Percentiles rank a stretch among this genome's conserved stretches.
These are phyloP conservation scores for Trichacis sp. DNA, from an alignment of 2,888 invertebrate species.

Conservation along the genomic window DNA sequence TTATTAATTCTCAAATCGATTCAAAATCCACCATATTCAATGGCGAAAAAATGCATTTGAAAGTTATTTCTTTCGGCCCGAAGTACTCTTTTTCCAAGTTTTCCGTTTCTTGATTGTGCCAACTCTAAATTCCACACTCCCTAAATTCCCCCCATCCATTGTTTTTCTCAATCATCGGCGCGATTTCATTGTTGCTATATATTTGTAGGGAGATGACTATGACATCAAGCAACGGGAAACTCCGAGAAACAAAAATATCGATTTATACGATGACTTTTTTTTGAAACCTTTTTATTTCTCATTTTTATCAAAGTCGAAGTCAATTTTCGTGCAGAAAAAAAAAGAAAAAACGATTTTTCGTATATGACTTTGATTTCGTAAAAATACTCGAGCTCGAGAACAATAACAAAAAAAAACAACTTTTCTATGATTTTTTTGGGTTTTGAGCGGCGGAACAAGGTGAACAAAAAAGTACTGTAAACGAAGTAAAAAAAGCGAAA, in stretches of 20 bases:
- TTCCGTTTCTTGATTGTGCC: constrained; percentile 6
- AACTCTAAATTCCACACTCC: too few species aligned
- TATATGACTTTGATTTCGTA: constrained; percentile 2
- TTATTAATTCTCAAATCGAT: too few species aligned
- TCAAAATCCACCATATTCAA: too few species aligned
- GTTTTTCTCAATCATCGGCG: constrained; percentile 14
- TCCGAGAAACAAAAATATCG: not conserved
- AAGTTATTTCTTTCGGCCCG: too few species aligned
- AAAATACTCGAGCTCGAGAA: constrained; percentile 2
- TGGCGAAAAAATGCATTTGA: too few species aligned
- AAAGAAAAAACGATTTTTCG: not conserved
- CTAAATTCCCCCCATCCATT: too few species aligned
- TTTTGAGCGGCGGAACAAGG: constrained; percentile 8
- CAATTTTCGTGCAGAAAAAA: not conserved
- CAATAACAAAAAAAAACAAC: not conserved
- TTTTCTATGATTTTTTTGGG: not conserved
- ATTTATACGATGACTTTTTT: not conserved
- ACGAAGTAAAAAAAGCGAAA: constrained; percentile 12
- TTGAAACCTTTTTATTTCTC: not conserved
- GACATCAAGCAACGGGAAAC: not conserved
- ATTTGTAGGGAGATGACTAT: constrained; percentile 15
- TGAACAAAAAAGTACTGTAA: constrained; percentile 2
- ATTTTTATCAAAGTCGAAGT: not conserved
- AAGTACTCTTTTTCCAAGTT: constrained; percentile 24
- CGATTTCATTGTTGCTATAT: constrained; percentile 24